Evolutionary conservation across 53 echinoderm and acorn worm genomes (phyloP).

Genomic region (Echinarachnius parma): DNA sequence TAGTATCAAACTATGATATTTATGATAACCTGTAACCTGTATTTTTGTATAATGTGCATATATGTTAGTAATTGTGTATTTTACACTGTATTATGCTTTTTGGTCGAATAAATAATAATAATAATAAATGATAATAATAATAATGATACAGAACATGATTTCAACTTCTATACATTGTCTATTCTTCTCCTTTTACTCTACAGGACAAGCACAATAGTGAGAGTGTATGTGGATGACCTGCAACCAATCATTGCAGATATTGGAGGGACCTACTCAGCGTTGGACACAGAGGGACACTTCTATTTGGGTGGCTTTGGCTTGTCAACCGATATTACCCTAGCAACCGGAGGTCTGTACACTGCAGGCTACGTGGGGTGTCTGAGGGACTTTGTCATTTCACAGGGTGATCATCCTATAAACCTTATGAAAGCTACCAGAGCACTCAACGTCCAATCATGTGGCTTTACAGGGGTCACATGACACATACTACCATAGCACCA

Average conservation of each 20-base stretch:
- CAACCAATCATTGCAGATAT: conserved; percentile 35
- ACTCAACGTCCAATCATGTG: conserved; percentile 39
- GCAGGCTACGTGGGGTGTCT: conserved; percentile 48
- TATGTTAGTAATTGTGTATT: no score
- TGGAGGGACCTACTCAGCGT: conserved; percentile 47
- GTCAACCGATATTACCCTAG: conserved; percentile 10
- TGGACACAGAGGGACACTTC: conserved; percentile 57
- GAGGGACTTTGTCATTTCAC: conserved; percentile 24
- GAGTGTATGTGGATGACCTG: conserved; percentile 49
- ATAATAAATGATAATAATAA: no score
- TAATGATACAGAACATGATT: no score
- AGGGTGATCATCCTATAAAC: conserved; percentile 4
- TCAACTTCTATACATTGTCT: background rate
- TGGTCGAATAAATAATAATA: no score
- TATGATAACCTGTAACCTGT: no score
- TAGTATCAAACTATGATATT: no score
- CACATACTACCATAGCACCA: no score
- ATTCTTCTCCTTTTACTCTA: background rate
- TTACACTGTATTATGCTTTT: no score
- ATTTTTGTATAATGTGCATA: no score
- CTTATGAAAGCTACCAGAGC: conserved; percentile 25
- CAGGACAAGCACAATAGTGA: conserved; percentile 32
- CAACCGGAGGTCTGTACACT: conserved; percentile 37
- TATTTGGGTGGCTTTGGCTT: conserved; percentile 61
- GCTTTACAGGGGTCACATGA: background rate